phyloP scores from a whole-genome alignment of 2,797 vertebrate genomes.

The Calcarius lapponicus region DNA sequence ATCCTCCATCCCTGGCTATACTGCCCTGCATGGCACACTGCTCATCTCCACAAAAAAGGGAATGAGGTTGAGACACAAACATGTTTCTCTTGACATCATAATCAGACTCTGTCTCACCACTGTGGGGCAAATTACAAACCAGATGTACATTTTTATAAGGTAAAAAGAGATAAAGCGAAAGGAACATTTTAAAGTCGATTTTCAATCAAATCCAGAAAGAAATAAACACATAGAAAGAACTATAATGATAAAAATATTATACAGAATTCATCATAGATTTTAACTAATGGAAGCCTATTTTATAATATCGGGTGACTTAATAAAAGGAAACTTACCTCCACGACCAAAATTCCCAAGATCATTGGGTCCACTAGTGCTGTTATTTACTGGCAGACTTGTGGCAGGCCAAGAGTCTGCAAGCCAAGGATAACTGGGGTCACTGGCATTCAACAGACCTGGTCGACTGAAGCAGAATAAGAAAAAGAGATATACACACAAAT shows the following conservation, averaged over 20 bases:
- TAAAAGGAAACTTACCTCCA: slow-evolving; percentile 83
- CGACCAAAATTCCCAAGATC: slow-evolving; percentile 94
- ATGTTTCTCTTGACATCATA: neutral
- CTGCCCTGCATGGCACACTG: neutral
- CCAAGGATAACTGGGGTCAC: slow-evolving; percentile 96
- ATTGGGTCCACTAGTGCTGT: slow-evolving; percentile 89
- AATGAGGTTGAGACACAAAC: neutral
- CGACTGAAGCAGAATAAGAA: slow-evolving; percentile 79
- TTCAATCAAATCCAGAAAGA: neutral
- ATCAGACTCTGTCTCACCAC: neutral
- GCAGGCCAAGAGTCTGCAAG: slow-evolving; percentile 98
- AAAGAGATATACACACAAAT: neutral
- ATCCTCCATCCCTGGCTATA: neutral
- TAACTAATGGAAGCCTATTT: neutral
- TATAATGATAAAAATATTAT: neutral
- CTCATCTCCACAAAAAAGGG: neutral
- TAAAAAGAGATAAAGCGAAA: neutral
- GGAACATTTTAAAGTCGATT: neutral
- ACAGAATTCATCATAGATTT: neutral
- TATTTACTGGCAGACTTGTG: slow-evolving; percentile 95
- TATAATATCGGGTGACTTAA: accelerated
- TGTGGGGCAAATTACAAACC: neutral
- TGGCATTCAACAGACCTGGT: slow-evolving; percentile 91
- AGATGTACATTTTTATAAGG: neutral
- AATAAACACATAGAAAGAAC: neutral